Base-by-base conservation (phyloP, 2,888 invertebrate species). In the Scaptomyza tumidula region DNA sequence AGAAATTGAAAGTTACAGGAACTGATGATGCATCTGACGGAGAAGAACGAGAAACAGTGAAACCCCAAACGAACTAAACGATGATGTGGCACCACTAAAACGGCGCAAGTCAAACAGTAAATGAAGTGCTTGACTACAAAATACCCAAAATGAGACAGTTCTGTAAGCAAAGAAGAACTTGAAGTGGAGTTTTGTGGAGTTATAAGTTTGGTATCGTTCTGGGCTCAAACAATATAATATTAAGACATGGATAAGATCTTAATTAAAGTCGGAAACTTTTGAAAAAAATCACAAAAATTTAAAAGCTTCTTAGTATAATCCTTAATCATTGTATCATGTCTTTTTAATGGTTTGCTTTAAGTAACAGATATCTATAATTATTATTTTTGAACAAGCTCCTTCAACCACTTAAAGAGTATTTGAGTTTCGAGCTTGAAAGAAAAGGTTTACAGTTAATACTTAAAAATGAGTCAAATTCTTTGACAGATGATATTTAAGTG, bases 51-150 rank as follows among this genome's bases (percentile, higher is more conserved):
- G 58, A 49, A 39, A 35, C 61, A 61, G 24, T 24, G 24, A 24
- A 24, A 24, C 24, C 24, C 24, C 24, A 24, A 24, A 24, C 24
- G 24, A 24, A 5, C 24, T 24, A 57, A 59, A 54, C 45, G 43
- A 45, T 56, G 81, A 73, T 74, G 84, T 76, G 76, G 85, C 76
- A 84, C 62, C 80, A 53, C 14, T 45, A 5, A 63, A 53, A 52
- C 39, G 54, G 39, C 33, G 39, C 54, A 49, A 57, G 29, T 29
- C 41, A 50, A 49, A 73, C 53, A 68, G 45, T 33, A 24, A 48
- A 33, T 10, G 29, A 41, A 45, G 27, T 67, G 62, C 16, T 44
- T 41, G 55, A 69, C 74, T 74, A 50, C n/a, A 14, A 64, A 59
- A 73, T 74, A 70, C 53, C 50, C 29, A 46, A 60, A 54, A 48